Percentiles rank a stretch among this genome's conserved stretches.
phyloP scores from a whole-genome alignment of 2,888 invertebrate species.

The Harpalus rufipes region DNA sequence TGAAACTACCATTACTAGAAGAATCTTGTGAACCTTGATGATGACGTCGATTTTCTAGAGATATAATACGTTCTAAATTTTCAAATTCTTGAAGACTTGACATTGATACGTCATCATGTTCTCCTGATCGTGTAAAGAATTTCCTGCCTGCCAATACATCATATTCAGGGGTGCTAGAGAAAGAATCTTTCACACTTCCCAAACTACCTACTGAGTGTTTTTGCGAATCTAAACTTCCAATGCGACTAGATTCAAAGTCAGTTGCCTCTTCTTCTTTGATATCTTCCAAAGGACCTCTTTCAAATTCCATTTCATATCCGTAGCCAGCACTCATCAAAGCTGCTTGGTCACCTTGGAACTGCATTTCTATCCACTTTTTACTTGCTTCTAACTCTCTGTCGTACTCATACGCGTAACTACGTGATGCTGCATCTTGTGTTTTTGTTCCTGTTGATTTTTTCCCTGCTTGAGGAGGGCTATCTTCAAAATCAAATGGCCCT shows the following conservation, averaged over 20 bases:
- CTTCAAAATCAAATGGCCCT: slow-evolving; percentile 85
- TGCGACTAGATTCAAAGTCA: slow-evolving; percentile 89
- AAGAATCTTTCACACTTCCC: slow-evolving; percentile 90
- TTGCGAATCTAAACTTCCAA: slow-evolving; percentile 88
- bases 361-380: slow-evolving; percentile 94
- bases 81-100: slow-evolving; percentile 97
- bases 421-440: slow-evolving; percentile 74
- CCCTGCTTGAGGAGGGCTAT: slow-evolving; percentile 79
- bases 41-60: slow-evolving; percentile 86
- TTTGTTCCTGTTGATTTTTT: slow-evolving; percentile 72
- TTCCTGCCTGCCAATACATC: slow-evolving; percentile 91
- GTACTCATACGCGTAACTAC: slow-evolving; percentile 76
- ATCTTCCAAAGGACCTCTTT: slow-evolving; percentile 91
- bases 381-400: slow-evolving; percentile 85
- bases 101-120: slow-evolving; percentile 94
- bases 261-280: slow-evolving; percentile 95
- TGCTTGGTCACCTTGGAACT: slow-evolving; percentile 86
- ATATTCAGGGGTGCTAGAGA: slow-evolving; percentile 95
- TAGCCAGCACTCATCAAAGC: slow-evolving; percentile 81
- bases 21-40: slow-evolving; percentile 92
- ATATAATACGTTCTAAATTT: slow-evolving; percentile 90
- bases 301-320: slow-evolving; percentile 88
- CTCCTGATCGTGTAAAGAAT: slow-evolving; percentile 89
- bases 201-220: slow-evolving; percentile 89
- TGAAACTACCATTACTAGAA: slow-evolving; percentile 88